A percentile compares a stretch with the other conserved stretches of the same genome.
These are phyloP conservation scores for Hydroisotoma schaefferi DNA, from an alignment of 2,888 invertebrate species.

Conservation along the genomic window DNA sequence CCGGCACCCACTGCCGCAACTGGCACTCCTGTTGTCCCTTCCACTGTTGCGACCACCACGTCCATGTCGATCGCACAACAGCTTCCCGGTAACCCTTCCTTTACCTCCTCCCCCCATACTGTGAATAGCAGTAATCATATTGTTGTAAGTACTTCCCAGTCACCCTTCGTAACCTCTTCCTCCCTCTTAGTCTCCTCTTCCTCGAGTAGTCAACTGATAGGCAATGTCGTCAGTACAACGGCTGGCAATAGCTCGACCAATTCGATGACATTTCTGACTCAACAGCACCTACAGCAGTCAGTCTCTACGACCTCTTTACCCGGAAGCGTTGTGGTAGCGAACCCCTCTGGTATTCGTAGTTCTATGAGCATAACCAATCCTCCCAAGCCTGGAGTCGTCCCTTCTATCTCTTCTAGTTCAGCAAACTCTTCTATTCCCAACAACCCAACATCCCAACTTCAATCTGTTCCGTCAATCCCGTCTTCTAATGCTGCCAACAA, in stretches of 20 bases:
- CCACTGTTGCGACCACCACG: conserved; percentile 35
- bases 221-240: conserved; percentile 14
- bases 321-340: conserved; percentile 24
- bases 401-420: conserved; percentile 18
- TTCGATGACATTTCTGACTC: conserved; percentile 13
- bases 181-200: conserved; percentile 22
- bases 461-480: conserved; percentile 74
- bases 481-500: conserved; percentile 47
- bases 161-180: conserved; percentile 22
- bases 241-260: conserved; percentile 6
- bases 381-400: conserved; percentile 26
- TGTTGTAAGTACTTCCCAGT: conserved; percentile 10
- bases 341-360: conserved; percentile 19
- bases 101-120: conserved; percentile 14
- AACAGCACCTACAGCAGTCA: conserved; percentile 6
- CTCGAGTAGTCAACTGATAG: conserved; percentile 33
- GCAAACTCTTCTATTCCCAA: conserved; percentile 15
- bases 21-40: conserved; percentile 49
- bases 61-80: conserved; percentile 43
- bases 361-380: conserved; percentile 10
- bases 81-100: conserved; percentile 38
- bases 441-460: conserved; percentile 58
- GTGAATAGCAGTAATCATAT: conserved; percentile 8
- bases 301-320: conserved; percentile 2
- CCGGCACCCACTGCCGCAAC: conserved; percentile 56